phyloP scores from a whole-genome alignment of 1,140 invertebrate genomes.

The Saccostrea echinata region DNA sequence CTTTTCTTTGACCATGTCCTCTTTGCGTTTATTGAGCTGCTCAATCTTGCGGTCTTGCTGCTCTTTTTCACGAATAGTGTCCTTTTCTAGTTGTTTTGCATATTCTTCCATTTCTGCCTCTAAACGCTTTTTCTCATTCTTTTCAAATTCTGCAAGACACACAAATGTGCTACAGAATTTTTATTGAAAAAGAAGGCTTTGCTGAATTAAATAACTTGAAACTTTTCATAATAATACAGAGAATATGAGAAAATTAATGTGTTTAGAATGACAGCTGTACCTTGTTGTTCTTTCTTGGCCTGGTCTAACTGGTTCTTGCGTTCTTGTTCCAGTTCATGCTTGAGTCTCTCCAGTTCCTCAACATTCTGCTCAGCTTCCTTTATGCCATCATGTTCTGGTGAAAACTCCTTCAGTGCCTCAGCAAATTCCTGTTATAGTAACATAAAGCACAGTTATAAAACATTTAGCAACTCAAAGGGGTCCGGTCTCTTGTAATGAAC shows the following conservation, averaged over 20 bases:
- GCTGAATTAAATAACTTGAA: too few relatives aligned
- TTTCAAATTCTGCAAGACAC: slow-evolving; percentile 71
- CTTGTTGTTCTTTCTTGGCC: slow-evolving; percentile 72
- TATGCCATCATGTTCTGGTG: slow-evolving; percentile 68
- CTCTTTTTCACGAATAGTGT: slow-evolving; percentile 73
- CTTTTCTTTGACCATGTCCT: slow-evolving; percentile 73
- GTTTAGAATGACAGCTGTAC: slow-evolving; percentile 49
- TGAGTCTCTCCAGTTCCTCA: slow-evolving; percentile 70
- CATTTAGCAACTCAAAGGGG: too few relatives aligned
- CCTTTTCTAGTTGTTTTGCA: slow-evolving; percentile 71
- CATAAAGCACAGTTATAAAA: not conserved
- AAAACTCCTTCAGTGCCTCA: slow-evolving; percentile 73
- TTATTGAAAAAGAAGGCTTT: not conserved
- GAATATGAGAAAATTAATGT: not conserved
- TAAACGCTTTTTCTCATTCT: slow-evolving; percentile 66
- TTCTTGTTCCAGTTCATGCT: slow-evolving; percentile 69
- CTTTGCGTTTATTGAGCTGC: slow-evolving; percentile 74
- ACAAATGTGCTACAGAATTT: not conserved
- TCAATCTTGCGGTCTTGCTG: slow-evolving; percentile 72
- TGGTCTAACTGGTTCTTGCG: slow-evolving; percentile 67
- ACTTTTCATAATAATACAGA: too few relatives aligned
- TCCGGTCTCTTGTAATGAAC: too few relatives aligned
- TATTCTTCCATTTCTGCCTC: slow-evolving; percentile 72
- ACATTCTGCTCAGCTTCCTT: slow-evolving; percentile 65
- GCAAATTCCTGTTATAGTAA: slow-evolving; percentile 73